Percentiles rank a stretch among this genome's conserved stretches.
Conservation (phyloP, 2,113 vertebrate species). For the Notiomystis cincta region DNA sequence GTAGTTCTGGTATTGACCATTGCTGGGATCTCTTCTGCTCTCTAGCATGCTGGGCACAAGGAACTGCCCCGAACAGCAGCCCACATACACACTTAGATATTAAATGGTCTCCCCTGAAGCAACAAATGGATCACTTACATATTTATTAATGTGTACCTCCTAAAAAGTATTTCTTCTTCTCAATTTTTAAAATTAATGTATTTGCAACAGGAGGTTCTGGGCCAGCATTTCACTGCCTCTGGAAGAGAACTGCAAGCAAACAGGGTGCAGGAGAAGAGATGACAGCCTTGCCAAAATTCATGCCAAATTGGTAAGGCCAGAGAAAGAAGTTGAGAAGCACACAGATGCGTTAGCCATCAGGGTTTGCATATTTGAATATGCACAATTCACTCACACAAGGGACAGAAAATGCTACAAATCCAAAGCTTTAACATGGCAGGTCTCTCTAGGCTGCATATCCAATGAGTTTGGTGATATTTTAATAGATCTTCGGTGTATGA, state of each 20-base stretch:
- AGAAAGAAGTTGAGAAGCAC: accelerated
- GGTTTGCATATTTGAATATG: not conserved
- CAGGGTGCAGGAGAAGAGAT: not conserved
- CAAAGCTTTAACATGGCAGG: not conserved
- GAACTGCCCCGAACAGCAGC: not conserved
- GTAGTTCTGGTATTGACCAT: not conserved
- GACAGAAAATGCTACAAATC: not conserved
- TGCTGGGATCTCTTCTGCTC: not conserved
- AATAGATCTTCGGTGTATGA: not conserved
- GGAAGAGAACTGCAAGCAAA: not conserved
- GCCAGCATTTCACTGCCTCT: accelerated
- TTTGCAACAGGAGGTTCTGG: not conserved
- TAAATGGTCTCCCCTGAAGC: not conserved
- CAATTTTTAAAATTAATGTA: not conserved
- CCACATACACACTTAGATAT: not conserved
- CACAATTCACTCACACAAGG: not conserved
- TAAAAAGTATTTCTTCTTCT: not conserved
- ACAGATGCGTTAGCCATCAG: not conserved
- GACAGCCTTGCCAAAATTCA: not conserved
- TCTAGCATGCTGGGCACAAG: accelerated
- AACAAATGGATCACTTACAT: not conserved
- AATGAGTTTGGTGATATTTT: not conserved
- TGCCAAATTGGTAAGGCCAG: not conserved
- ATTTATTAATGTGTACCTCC: not conserved
- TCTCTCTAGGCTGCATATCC: not conserved